Conservation (phyloP, 2,113 vertebrate genomes). For the Stegastes partitus region DNA sequence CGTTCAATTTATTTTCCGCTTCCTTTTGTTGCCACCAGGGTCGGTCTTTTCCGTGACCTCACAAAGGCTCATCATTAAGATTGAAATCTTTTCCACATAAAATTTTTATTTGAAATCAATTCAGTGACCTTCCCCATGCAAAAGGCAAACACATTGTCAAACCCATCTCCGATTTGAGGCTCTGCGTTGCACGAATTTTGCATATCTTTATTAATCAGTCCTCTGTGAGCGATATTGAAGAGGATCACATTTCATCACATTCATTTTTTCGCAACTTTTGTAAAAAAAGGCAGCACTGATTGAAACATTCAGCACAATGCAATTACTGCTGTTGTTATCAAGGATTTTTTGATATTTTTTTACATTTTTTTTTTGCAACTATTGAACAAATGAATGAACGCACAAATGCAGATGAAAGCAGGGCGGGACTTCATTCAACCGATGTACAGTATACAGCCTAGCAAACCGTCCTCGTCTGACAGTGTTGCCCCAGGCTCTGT, state of each 20-base stretch:
- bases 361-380: not conserved
- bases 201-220: conserved; percentile 60
- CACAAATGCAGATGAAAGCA: conserved; percentile 34
- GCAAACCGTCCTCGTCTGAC: conserved; percentile 57
- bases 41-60: conserved; percentile 71
- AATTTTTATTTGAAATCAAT: conserved; percentile 85
- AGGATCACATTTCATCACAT: conserved; percentile 25
- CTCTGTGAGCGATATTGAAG: conserved; percentile 10
- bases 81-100: conserved; percentile 82
- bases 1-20: conserved; percentile 70
- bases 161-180: conserved; percentile 39
- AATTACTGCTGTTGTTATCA: not conserved
- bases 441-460: conserved; percentile 61
- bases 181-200: conserved; percentile 53
- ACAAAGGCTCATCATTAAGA: conserved; percentile 83
- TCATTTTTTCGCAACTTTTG: conserved; percentile 1
- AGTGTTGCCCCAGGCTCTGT: conserved; percentile 68
- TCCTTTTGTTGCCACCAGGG: conserved; percentile 72
- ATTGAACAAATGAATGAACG: conserved; percentile 16
- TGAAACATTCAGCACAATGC: not conserved
- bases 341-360: not conserved
- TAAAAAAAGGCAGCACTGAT: not conserved
- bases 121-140: conserved; percentile 79
- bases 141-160: conserved; percentile 71
- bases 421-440: conserved; percentile 25